Evolutionary conservation across 2,888 invertebrate species (phyloP).

Genomic region (Synergus laeviventris): DNA sequence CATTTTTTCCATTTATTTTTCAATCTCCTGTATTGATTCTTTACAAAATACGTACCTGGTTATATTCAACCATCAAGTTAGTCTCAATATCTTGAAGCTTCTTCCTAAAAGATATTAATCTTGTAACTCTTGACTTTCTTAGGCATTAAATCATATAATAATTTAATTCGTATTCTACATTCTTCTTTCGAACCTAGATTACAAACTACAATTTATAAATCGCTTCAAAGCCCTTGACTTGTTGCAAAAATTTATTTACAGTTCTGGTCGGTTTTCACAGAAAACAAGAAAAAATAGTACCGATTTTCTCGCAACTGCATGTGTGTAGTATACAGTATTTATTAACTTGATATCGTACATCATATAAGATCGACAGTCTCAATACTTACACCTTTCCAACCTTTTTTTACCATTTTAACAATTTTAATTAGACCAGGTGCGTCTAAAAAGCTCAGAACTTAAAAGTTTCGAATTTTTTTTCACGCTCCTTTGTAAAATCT

Average conservation of each 20-base stretch:
- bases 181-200: slow-evolving; percentile 46
- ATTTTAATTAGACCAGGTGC: no score
- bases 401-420: background rate
- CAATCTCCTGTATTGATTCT: background rate
- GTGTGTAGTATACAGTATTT: slow-evolving; percentile 69
- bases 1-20: background rate
- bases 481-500: background rate
- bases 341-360: slow-evolving; percentile 64
- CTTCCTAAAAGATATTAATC: slow-evolving; percentile 23
- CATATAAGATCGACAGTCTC: slow-evolving; percentile 14
- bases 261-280: slow-evolving; percentile 30
- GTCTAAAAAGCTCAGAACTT: background rate
- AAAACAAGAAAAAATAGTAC: slow-evolving; percentile 47
- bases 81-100: slow-evolving; percentile 17
- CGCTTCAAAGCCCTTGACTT: slow-evolving; percentile 15
- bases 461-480: background rate
- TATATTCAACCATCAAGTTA: slow-evolving; percentile 1
- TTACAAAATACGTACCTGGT: slow-evolving; percentile 38
- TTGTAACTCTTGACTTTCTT: background rate
- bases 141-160: background rate
- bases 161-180: background rate
- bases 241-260: slow-evolving; percentile 8
- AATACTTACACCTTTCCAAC: slow-evolving; percentile 58
- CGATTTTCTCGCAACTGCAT: slow-evolving; percentile 41
- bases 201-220: slow-evolving; percentile 43